phyloP scores from a whole-genome alignment of 1,140 invertebrate species.

The Phortica variegata region DNA sequence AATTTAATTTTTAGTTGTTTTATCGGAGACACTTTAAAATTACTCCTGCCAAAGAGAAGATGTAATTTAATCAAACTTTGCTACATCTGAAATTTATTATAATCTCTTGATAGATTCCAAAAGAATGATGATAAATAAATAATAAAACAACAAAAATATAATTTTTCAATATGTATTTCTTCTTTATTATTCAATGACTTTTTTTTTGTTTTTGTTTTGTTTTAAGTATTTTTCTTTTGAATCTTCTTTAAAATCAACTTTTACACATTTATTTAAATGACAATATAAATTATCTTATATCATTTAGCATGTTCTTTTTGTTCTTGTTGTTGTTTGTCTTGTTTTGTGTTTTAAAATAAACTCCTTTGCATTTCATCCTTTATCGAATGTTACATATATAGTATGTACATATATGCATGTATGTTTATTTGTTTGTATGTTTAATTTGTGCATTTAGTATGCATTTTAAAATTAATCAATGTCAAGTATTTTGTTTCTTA shows the following conservation, averaged over 20 bases:
- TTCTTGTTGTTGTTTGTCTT: background rate
- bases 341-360: constrained; percentile 9
- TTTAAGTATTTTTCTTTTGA: constrained; percentile 25
- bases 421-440: background rate
- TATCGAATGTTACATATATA: constrained; percentile 22
- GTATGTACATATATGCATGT: background rate
- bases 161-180: constrained; percentile 33
- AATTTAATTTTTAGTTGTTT: too few species aligned
- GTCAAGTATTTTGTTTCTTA: too few species aligned
- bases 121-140: background rate
- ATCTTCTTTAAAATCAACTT: constrained; percentile 42
- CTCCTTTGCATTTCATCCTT: constrained; percentile 14
- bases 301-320: background rate
- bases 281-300: constrained; percentile 15
- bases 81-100: too few species aligned
- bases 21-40: too few species aligned
- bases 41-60: too few species aligned
- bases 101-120: background rate
- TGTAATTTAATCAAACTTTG: too few species aligned
- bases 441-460: constrained; percentile 8
- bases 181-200: constrained; percentile 36
- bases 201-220: constrained; percentile 17
- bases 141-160: constrained; percentile 1
- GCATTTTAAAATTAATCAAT: constrained; percentile 7
- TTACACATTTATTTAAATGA: constrained; percentile 44